These are phyloP conservation scores for Chaenodraco wilsoni DNA, from an alignment of 2,797 vertebrate genomes.

Conservation along the genomic window DNA sequence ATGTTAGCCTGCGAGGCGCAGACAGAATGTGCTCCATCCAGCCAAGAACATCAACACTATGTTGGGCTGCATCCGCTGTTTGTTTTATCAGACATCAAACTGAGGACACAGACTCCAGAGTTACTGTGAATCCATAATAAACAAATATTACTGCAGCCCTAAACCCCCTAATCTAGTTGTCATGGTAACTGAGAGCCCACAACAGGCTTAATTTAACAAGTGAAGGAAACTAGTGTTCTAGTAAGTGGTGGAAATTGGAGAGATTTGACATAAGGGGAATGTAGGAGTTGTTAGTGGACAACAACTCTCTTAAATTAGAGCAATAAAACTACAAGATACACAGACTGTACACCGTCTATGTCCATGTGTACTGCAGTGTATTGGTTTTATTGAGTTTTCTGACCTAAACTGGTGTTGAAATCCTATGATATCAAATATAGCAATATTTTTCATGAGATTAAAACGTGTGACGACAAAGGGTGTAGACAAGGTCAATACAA, in stretches of 20 bases:
- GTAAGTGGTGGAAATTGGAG: slow-evolving; percentile 35
- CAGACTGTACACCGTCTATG: background rate
- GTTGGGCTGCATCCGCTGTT: slow-evolving; percentile 16
- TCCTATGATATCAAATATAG: background rate
- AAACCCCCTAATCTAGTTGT: slow-evolving; percentile 36
- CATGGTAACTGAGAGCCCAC: slow-evolving; percentile 56
- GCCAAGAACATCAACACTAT: slow-evolving; percentile 34
- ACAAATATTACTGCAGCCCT: slow-evolving; percentile 19
- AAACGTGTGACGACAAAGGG: background rate
- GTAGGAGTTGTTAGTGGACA: slow-evolving; percentile 17
- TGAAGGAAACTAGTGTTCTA: slow-evolving; percentile 45
- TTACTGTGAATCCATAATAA: slow-evolving; percentile 29
- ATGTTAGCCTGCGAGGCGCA: slow-evolving; percentile 8
- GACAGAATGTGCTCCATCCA: slow-evolving; percentile 27
- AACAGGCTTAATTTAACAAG: slow-evolving; percentile 42
- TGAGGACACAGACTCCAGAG: slow-evolving; percentile 19
- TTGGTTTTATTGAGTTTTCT: slow-evolving; percentile 1
- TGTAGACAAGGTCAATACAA: slow-evolving; percentile 15
- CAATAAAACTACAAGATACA: slow-evolving; percentile 10
- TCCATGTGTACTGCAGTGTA: background rate
- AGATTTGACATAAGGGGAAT: slow-evolving; percentile 49
- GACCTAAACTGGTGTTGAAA: slow-evolving; percentile 15
- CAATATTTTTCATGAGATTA: slow-evolving; percentile 1
- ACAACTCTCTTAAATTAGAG: slow-evolving; percentile 24
- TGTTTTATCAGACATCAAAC: slow-evolving; percentile 42